phyloP scores from a whole-genome alignment of 2,888 invertebrate species.

The Sicus ferrugineus region DNA sequence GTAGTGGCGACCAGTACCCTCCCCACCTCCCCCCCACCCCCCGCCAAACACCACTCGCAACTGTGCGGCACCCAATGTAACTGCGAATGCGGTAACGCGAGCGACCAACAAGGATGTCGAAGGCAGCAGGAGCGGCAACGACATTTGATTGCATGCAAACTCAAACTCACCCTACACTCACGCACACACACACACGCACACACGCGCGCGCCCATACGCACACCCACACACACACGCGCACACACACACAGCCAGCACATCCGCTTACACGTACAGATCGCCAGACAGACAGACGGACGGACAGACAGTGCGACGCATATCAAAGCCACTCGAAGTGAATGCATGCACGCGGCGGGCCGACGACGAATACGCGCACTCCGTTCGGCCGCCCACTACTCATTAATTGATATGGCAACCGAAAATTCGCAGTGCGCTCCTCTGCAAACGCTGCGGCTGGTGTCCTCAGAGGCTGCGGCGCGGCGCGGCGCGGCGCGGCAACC shows the following conservation, averaged over 20 bases:
- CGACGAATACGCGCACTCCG: conserved; percentile 16
- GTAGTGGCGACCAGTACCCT: no score
- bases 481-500: background rate
- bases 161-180: background rate
- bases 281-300: background rate
- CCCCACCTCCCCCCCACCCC: no score
- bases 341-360: background rate
- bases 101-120: background rate
- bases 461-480: background rate
- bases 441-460: background rate
- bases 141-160: conserved; percentile 16
- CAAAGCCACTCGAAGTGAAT: background rate
- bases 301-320: background rate
- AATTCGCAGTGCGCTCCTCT: conserved; percentile 43
- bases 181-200: background rate
- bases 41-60: no score
- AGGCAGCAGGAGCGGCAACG: conserved; percentile 15
- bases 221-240: background rate
- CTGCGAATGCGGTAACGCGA: background rate
- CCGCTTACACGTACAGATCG: background rate
- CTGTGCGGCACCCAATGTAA: no score
- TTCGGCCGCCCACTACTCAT: conserved; percentile 50
- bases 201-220: background rate
- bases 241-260: background rate
- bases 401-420: conserved; percentile 58